Evolutionary conservation across 2,888 invertebrate species (phyloP).

Genomic region (Watsonalla cultraria): DNA sequence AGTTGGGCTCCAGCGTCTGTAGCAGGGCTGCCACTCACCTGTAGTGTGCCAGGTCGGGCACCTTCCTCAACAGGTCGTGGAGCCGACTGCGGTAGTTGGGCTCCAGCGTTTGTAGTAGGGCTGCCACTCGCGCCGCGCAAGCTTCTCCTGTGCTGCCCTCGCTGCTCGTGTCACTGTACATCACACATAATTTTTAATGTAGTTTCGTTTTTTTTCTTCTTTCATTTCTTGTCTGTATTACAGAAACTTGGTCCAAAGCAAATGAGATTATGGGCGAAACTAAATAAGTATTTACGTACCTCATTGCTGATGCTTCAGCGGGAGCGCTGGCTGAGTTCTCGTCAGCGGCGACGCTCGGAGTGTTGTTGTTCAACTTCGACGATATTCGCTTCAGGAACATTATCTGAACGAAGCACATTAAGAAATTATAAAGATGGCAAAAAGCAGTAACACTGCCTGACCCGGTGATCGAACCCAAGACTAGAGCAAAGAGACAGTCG

Average conservation of each 20-base stretch:
- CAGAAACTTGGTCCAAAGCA: no score
- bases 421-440: not conserved
- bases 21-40: constrained; percentile 42
- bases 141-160: constrained; percentile 39
- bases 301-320: constrained; percentile 42
- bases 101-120: constrained; percentile 22
- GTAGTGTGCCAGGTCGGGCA: constrained; percentile 18
- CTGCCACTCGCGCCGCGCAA: constrained; percentile 48
- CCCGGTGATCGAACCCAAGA: no score
- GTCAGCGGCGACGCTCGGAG: constrained; percentile 49
- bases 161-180: constrained; percentile 36
- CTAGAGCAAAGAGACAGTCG: no score
- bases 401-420: constrained; percentile 37
- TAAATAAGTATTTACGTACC: constrained; percentile 26
- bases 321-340: constrained; percentile 42
- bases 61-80: constrained; percentile 35
- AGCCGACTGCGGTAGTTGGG: constrained; percentile 47
- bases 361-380: constrained; percentile 68
- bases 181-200: not conserved
- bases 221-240: no score
- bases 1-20: constrained; percentile 33
- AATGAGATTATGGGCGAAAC: no score
- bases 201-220: no score
- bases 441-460: no score
- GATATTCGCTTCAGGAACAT: constrained; percentile 61